These are phyloP conservation scores for Leptopilina boulardi DNA, from an alignment of 1,140 invertebrate genomes.

Conservation along the genomic window DNA sequence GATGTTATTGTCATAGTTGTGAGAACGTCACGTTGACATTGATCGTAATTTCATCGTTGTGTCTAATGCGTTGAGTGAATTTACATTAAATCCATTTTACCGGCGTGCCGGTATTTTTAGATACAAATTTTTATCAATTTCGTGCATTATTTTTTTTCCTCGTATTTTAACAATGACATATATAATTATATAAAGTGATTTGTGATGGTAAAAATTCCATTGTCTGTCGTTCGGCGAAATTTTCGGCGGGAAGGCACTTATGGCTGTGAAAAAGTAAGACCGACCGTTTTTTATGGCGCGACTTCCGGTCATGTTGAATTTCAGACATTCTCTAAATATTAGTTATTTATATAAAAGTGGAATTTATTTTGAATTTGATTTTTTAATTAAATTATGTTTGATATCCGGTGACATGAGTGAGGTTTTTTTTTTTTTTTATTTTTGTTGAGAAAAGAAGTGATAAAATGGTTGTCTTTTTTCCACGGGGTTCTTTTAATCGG, in stretches of 20 bases:
- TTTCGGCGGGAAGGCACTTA: background rate
- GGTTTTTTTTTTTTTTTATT: background rate
- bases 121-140: background rate
- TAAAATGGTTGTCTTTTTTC: background rate
- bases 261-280: constrained; percentile 1
- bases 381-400: background rate
- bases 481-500: background rate
- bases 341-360: background rate
- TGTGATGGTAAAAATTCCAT: background rate
- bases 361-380: background rate
- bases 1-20: background rate
- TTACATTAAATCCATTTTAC: constrained; percentile 2
- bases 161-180: too few relatives aligned
- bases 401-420: too few relatives aligned
- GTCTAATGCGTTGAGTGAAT: background rate
- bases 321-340: background rate
- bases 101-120: constrained; percentile 23
- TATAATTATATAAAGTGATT: background rate
- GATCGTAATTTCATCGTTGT: background rate
- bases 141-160: background rate
- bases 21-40: constrained; percentile 11
- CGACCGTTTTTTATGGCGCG: background rate
- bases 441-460: background rate
- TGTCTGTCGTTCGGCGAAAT: background rate
- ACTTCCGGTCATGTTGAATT: constrained; percentile 16